Base-by-base conservation (phyloP, 2,888 invertebrate species). In the Taenaris catops region DNA sequence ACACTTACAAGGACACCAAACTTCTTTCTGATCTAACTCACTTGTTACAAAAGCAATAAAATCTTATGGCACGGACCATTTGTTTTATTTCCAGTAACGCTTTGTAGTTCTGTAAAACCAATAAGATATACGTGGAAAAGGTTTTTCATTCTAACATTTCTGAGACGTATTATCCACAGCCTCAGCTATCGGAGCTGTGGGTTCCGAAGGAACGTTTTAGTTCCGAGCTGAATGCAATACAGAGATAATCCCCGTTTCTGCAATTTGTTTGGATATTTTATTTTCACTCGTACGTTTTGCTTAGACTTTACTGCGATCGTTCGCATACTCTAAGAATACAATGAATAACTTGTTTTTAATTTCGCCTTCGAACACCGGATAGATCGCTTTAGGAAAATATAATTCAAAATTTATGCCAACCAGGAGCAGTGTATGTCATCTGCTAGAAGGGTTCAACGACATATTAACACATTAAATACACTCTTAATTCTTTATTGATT, bases 211-310 rank as follows among this genome's bases (percentile, higher is more conserved):
- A 59, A 53, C 60, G 44, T 66, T 71, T 68, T 66, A 68, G 58
- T 62, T 58, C 54, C 50, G 50, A 41, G 53, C 51, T 37, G 49
- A 49, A 44, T 56, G 60, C 61, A 65, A 66, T 64, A 63, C 55
- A 55, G 46, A 56, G 61, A 70, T 71, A 64, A 75, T 71, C 69
- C 63, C 50, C 55, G 54, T 55, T 64, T 60, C 59, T 65, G 49
- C 58, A 60, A 65, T 59, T 63, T 48, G 53, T 53, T 48, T 57
- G 39, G 31, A 49, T 32, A 38, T 38, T 36, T 43, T 35, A 18
- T 43, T 49, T 44, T 23, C 39, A 34, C 39, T 38, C 29, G 40
- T 41, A 37, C 38, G 31, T 25, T 27, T 26, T 25, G 33, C 41
- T 46, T 28, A 31, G 34, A 36, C 10, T 26, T 6, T n/a, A n/a